Evolutionary conservation across 2,113 vertebrate species (phyloP).

Genomic region (Prolemur simus): DNA sequence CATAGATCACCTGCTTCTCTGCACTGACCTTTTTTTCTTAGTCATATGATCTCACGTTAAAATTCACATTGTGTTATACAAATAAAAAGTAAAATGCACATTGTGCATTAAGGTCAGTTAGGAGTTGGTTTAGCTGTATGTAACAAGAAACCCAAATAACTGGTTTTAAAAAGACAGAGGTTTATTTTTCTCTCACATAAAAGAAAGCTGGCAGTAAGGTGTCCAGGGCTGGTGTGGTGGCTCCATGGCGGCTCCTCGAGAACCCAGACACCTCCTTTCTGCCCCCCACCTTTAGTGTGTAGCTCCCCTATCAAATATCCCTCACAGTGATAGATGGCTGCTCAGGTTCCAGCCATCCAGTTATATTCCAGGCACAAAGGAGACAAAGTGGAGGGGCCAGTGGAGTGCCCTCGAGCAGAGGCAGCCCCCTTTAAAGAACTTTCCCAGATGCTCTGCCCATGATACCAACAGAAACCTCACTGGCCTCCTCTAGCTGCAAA

Average conservation of each 20-base stretch:
- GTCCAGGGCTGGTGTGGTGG: neutral
- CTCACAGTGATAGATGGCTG: neutral
- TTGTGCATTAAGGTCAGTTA: neutral
- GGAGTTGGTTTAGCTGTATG: neutral
- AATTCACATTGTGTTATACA: neutral
- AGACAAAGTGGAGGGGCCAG: neutral
- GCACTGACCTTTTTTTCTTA: neutral
- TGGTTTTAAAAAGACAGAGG: neutral
- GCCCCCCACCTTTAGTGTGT: neutral
- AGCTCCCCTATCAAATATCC: neutral
- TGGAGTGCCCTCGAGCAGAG: neutral
- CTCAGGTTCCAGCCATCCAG: neutral
- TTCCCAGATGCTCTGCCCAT: neutral
- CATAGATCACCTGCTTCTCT: neutral
- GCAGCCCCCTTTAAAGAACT: neutral
- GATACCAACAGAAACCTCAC: neutral
- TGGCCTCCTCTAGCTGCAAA: neutral
- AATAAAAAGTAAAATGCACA: no score
- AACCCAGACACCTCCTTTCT: neutral
- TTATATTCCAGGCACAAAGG: neutral
- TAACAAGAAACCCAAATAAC: neutral
- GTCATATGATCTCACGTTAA: neutral
- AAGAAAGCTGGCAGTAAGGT: neutral
- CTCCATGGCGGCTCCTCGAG: neutral
- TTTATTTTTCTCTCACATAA: neutral